Evolutionary conservation across 2,888 invertebrate species (phyloP).

Genomic region (Diogma glabrata): DNA sequence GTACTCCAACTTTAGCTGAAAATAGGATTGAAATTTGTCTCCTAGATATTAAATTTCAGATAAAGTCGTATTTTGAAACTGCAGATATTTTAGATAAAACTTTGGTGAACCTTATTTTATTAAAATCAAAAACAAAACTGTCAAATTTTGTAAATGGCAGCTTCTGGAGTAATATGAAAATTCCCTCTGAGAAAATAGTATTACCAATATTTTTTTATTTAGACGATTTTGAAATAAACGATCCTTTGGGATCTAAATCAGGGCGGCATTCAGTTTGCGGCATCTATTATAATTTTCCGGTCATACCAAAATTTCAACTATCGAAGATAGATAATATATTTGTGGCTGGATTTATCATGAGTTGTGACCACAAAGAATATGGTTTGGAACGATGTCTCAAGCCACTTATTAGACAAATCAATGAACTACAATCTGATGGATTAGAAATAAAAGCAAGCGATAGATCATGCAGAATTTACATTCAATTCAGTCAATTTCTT

Average conservation of each 20-base stretch:
- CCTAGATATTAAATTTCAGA: neutral
- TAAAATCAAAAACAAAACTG: neutral
- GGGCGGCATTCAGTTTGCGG: neutral
- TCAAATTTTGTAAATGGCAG: neutral
- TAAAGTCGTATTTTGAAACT: neutral
- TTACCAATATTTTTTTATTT: neutral
- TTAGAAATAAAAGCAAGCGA: neutral
- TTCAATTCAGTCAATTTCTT: neutral
- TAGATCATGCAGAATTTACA: neutral
- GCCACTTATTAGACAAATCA: neutral
- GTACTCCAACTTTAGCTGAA: neutral
- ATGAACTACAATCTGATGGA: neutral
- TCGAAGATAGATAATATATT: neutral
- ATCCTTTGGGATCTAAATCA: neutral
- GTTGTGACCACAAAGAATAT: conserved; percentile 1
- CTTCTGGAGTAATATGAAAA: neutral
- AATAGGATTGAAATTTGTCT: neutral
- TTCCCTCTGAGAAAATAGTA: neutral
- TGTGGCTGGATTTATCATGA: neutral
- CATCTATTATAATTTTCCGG: neutral
- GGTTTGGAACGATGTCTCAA: neutral
- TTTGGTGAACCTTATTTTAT: neutral
- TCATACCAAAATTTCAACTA: neutral
- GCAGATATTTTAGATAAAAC: neutral
- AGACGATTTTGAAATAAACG: neutral